Evolutionary conservation across 2,113 vertebrate genomes (phyloP), one percentile per base, ranked within the genome.

Genomic region (Alosa alosa): DNA sequence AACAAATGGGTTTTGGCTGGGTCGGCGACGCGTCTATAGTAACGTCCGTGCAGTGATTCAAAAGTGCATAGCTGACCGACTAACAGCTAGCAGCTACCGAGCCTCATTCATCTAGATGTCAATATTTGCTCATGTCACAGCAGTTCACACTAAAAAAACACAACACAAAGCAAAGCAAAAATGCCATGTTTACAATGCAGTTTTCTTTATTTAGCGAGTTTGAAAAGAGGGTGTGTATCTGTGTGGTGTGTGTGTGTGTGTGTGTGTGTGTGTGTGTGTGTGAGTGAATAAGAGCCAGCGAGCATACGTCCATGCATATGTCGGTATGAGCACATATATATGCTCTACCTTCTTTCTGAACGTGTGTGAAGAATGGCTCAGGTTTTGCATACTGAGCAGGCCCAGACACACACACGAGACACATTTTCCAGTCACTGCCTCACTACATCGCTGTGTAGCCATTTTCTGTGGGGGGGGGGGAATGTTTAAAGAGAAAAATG

Each of bases 321-420:
- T 72, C 9, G 15, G 55, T 50, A 75, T 45, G 68, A 41, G 47
- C 64, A 72, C 10, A 11, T 72, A 72, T 13, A 68, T 11, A 31
- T 52, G 41, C 82, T 36, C 60, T 82, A 15, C 18, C 57, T 25
- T 25, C 41, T 55, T 75, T 41, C 52, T 75, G 18, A 46, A 15
- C 47, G 36, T 25, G 64, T 52, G 17, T 82, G 57, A 84, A 46
- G 83, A 87, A 46, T 72, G 81, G 46, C 83, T 45, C 1, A 50
- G 78, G 10, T 82, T 68, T 78, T 82, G 83, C 78, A 84, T 1
- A 46, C 75, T 17, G 57, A 84, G 75, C 86, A 83, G 86, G 81
- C 41, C 81, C 84, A 81, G 50, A 75, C 84, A 83, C 64, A 72
- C 60, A 64, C 60, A 64, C 60, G 4, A 64, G 1, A 72, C 64